Conservation (phyloP, 2,797 vertebrate genomes). For the Mus caroli region DNA sequence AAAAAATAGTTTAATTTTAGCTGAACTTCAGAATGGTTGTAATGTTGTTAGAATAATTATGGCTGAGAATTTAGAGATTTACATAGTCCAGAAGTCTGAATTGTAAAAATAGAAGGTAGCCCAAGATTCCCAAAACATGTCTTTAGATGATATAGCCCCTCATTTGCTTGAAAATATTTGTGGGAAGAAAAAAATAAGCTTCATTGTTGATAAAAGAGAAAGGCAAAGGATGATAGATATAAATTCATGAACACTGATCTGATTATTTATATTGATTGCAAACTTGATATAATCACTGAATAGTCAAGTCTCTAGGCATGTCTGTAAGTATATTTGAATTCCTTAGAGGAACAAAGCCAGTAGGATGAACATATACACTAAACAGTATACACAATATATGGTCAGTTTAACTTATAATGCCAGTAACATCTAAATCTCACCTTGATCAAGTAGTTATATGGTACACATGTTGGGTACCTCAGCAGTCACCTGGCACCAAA, state of each 20-base stretch:
- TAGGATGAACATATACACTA: background rate
- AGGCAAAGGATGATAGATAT: background rate
- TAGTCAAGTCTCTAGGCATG: background rate
- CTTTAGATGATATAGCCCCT: too few relatives aligned
- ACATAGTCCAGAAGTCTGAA: background rate
- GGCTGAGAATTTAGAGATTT: background rate
- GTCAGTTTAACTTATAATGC: background rate
- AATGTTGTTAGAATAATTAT: background rate
- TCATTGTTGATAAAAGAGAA: background rate
- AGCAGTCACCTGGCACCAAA: background rate
- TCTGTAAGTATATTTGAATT: background rate
- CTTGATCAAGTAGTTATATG: background rate
- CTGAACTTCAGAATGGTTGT: background rate
- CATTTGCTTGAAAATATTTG: background rate
- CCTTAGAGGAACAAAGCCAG: background rate
- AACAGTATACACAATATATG: background rate
- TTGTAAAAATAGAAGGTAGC: background rate
- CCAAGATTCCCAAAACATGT: background rate
- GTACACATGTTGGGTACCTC: background rate
- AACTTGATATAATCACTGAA: background rate
- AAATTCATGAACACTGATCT: background rate
- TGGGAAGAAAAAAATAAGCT: background rate
- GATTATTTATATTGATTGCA: too few relatives aligned
- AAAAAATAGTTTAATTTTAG: constrained; percentile 10
- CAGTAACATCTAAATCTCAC: background rate